Evolutionary conservation across 2,113 vertebrate genomes (phyloP).

Genomic region (Poicephalus meyeri): DNA sequence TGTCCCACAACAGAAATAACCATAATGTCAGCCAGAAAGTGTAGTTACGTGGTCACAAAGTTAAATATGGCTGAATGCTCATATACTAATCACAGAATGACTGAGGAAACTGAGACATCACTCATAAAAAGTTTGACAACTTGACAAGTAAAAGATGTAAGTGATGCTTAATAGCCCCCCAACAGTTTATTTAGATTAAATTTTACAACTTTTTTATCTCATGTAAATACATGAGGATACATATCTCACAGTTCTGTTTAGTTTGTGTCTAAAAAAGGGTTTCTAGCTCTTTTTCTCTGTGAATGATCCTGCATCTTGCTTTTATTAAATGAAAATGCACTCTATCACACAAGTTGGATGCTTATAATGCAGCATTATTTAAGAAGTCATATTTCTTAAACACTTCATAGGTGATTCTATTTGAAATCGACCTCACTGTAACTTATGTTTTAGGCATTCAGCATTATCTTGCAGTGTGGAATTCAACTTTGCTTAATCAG

Average conservation of each 20-base stretch:
- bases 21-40: background rate
- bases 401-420: background rate
- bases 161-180: background rate
- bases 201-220: background rate
- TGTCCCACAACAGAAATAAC: background rate
- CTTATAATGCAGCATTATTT: background rate
- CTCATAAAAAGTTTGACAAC: background rate
- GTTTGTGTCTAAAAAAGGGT: background rate
- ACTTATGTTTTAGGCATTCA: background rate
- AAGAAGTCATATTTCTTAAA: background rate
- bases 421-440: background rate
- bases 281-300: background rate
- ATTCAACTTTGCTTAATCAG: slow-evolving; percentile 3
- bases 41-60: background rate
- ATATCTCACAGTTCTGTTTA: background rate
- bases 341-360: background rate
- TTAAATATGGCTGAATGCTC: background rate
- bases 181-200: background rate
- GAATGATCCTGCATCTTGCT: background rate
- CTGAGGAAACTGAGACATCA: background rate
- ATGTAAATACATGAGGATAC: background rate
- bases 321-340: background rate
- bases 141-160: background rate
- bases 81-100: background rate
- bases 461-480: background rate